Evolutionary conservation across 2,113 vertebrate species (phyloP).

Genomic region (Antigone vipio): DNA sequence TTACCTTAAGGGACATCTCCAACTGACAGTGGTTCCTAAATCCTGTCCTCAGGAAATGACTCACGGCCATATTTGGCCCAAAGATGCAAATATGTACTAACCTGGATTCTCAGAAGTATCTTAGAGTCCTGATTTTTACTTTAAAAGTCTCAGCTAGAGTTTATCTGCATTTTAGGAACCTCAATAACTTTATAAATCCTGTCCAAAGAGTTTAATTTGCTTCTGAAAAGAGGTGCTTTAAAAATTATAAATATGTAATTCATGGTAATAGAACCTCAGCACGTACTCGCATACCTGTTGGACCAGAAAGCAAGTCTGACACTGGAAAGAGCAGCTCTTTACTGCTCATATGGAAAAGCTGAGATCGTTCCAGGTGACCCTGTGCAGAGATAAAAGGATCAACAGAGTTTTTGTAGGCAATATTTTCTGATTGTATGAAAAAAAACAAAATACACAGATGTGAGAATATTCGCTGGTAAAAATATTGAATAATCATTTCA

Average conservation of each 20-base stretch:
- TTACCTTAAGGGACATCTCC: neutral
- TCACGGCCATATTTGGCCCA: neutral
- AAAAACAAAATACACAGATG: neutral
- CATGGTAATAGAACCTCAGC: neutral
- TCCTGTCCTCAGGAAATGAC: neutral
- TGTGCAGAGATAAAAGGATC: neutral
- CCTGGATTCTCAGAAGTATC: neutral
- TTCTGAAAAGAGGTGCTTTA: slow-evolving; percentile 12
- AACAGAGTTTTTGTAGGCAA: neutral
- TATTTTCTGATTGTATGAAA: neutral
- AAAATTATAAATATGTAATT: neutral
- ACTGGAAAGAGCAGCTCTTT: neutral
- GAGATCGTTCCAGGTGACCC: neutral
- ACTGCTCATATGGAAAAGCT: neutral
- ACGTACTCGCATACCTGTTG: neutral
- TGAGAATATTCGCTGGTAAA: neutral
- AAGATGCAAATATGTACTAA: neutral
- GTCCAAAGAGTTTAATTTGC: neutral
- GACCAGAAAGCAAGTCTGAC: neutral
- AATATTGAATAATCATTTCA: neutral
- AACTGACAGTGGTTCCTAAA: neutral
- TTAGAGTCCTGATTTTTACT: neutral
- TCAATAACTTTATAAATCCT: neutral
- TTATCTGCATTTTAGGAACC: neutral
- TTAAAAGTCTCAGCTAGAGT: neutral